These are phyloP conservation scores for Synergus gifuensis DNA, from an alignment of 2,888 invertebrate species.

Conservation along the genomic window DNA sequence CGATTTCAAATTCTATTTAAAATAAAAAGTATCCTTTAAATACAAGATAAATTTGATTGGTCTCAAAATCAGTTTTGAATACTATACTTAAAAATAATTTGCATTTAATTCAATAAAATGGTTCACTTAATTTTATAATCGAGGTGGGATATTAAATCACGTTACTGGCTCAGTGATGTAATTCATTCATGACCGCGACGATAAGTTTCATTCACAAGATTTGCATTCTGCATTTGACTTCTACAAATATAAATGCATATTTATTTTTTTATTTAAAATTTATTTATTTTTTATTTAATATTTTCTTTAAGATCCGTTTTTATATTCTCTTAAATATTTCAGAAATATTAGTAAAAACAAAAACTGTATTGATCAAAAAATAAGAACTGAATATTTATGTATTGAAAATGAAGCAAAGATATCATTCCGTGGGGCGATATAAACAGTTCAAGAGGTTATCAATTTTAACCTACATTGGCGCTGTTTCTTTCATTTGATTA, in stretches of 20 bases:
- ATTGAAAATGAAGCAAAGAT: conserved; percentile 26
- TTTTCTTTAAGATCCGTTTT: not conserved
- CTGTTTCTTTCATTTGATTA: conserved; percentile 19
- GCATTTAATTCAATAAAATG: conserved; percentile 2
- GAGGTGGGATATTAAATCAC: conserved; percentile 28
- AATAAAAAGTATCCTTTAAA: not conserved
- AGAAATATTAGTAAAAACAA: not conserved
- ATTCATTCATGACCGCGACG: conserved; percentile 34
- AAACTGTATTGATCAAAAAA: not conserved
- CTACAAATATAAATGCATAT: not conserved
- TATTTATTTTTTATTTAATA: too few species aligned
- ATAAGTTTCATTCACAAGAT: conserved; percentile 38
- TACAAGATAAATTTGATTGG: too few species aligned
- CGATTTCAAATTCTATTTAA: too few species aligned
- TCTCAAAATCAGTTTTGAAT: too few species aligned
- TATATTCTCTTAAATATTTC: not conserved
- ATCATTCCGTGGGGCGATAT: conserved; percentile 20
- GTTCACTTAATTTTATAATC: conserved; percentile 27
- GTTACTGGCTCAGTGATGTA: conserved; percentile 10
- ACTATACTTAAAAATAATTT: not conserved
- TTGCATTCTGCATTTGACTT: conserved; percentile 10
- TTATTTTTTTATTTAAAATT: too few species aligned
- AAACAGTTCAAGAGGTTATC: conserved; percentile 37
- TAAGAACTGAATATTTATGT: not conserved
- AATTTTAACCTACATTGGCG: conserved; percentile 34